Evolutionary conservation across 1,140 invertebrate genomes (phyloP).

Genomic region (Magallana ariakensis): DNA sequence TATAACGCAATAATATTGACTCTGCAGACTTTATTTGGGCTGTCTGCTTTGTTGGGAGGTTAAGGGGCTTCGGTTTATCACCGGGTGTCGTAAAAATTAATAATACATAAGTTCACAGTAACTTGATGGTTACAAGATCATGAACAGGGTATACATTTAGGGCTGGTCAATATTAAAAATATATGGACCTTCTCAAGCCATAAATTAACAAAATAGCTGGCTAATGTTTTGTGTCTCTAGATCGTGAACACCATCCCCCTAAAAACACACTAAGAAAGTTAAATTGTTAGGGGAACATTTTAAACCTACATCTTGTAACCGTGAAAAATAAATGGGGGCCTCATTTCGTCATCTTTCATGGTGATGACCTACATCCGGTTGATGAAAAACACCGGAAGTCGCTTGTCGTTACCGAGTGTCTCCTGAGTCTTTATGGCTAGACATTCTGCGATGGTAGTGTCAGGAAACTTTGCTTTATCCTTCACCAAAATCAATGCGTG

Average conservation of each 20-base stretch:
- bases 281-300: too few relatives aligned
- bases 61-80: background rate
- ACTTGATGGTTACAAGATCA: too few relatives aligned
- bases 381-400: background rate
- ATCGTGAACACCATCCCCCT: too few relatives aligned
- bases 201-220: too few relatives aligned
- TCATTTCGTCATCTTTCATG: background rate
- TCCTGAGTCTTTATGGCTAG: background rate
- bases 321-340: too few relatives aligned
- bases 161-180: too few relatives aligned
- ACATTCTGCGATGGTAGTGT: background rate
- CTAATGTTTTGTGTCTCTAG: too few relatives aligned
- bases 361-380: background rate
- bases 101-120: too few relatives aligned
- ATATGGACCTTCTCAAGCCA: too few relatives aligned
- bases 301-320: too few relatives aligned
- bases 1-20: background rate
- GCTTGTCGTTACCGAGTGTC: background rate
- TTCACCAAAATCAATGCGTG: background rate
- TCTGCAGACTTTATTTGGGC: background rate
- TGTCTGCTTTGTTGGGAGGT: background rate
- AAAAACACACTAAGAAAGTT: too few relatives aligned
- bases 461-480: background rate
- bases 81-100: background rate
- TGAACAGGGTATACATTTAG: too few relatives aligned